phyloP scores from a whole-genome alignment of 2,797 vertebrate genomes.

The Ciconia nigra region DNA sequence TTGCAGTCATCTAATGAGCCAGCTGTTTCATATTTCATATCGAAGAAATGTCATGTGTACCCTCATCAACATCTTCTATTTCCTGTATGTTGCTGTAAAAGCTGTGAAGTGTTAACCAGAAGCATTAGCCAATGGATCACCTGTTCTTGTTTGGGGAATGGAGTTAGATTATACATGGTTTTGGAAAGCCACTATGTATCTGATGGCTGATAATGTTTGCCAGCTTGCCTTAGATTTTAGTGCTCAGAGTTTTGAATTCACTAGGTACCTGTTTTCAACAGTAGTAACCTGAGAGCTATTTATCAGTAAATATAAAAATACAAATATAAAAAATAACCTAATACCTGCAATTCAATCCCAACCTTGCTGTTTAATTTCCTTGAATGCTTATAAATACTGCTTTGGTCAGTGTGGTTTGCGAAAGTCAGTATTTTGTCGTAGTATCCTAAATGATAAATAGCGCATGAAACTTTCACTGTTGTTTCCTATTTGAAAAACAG shows the following conservation, averaged over 20 bases:
- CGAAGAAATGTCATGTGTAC: background rate
- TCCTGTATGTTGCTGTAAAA: background rate
- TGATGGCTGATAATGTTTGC: background rate
- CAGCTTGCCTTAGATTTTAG: background rate
- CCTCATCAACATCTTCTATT: fast-evolving
- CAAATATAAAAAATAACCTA: background rate
- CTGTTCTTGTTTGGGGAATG: background rate
- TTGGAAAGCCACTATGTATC: background rate
- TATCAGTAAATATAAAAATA: background rate
- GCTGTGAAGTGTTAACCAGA: background rate
- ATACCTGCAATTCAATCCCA: background rate
- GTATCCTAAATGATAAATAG: background rate
- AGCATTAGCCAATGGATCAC: background rate
- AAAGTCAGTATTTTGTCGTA: background rate
- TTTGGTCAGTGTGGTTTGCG: background rate
- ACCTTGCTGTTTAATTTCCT: background rate
- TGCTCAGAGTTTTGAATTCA: background rate
- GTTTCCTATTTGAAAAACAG: background rate
- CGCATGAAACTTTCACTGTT: background rate
- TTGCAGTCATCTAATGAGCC: background rate
- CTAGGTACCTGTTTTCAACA: background rate
- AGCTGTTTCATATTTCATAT: background rate
- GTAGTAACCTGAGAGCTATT: background rate
- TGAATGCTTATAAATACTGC: background rate
- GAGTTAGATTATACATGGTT: background rate